Evolutionary conservation across 2,888 invertebrate genomes (phyloP), one percentile per base, ranked within the genome.

Genomic region (Cephonodes hylas): DNA sequence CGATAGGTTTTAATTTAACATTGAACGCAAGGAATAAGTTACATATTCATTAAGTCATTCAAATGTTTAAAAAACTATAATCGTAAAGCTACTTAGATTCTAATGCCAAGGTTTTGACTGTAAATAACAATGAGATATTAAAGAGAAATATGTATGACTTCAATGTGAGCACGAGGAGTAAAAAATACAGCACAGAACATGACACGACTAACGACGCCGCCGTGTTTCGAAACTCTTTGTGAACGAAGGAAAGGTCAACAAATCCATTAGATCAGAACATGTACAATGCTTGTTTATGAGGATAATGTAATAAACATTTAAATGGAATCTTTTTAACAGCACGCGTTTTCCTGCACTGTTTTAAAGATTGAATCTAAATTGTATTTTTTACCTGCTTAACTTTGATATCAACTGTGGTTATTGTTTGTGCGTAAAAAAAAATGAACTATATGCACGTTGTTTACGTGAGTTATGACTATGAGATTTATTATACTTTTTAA

Each of bases 161-260:
- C 65, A 60, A 18, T 23, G 23, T n/a, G n/a, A n/a, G n/a, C n/a
- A n/a, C n/a, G 60, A 64, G 42, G 60, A 64, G 59, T 58, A 61
- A 63, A 45, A 53, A 53, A 27, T 15, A 18, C 45, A 22, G 13
- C 22, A 45, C 10, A 38, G 38, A 45, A 48, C n/a, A 48, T 48
- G 48, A 27, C 10, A 15, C 18, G 53, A 53, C 53, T 53, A 27
- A 53, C 18, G 8, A 20, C 20, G 44, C 18, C 18, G 20, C 20
- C 44, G 10, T 38, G 18, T 53, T 53, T 53, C 53, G 53, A 31
- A 27, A 53, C 53, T 53, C 53, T 53, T 53, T 53, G 48, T 46
- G 27, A 27, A 27, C 53, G 27, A 20, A 53, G 53, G 53, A 53
- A 53, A 53, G 53, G 53, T 53, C 53, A 53, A 27, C 53, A 53